Conservation (phyloP, 2,888 invertebrate genomes). For the Ormyrus rosae region DNA sequence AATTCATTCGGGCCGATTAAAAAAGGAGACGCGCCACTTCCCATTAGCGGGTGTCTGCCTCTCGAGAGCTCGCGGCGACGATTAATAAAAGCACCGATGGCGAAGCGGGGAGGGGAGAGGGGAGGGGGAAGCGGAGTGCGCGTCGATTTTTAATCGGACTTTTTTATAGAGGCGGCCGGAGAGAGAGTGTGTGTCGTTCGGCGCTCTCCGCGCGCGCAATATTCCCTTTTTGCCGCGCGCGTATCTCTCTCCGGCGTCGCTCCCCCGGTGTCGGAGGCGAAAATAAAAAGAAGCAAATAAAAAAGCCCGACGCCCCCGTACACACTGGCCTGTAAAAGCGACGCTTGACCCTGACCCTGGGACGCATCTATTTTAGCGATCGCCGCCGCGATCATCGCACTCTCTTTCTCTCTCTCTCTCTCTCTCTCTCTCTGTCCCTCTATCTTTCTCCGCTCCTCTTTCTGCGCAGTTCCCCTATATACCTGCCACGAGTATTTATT, state of each 20-base stretch:
- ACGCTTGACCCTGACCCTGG: constrained; percentile 50
- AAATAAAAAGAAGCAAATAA: too few species aligned
- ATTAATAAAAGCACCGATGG: constrained; percentile 21
- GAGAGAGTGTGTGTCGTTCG: constrained; percentile 7
- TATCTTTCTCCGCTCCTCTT: not conserved
- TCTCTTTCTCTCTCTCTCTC: not conserved
- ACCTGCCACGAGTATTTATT: too few species aligned
- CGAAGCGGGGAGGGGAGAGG: not conserved
- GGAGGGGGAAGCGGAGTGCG: not conserved
- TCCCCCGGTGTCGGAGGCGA: too few species aligned
- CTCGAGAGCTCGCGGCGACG: constrained; percentile 5
- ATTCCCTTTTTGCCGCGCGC: constrained; percentile 7
- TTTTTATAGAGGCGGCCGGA: constrained; percentile 2
- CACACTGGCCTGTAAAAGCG: constrained; percentile 13
- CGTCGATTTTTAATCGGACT: constrained; percentile 43
- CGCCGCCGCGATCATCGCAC: constrained; percentile 8
- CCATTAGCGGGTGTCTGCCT: constrained; percentile 37
- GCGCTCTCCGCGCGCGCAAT: not conserved
- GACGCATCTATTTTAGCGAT: constrained; percentile 46
- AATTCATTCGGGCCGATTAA: constrained; percentile 41
- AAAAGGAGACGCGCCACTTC: constrained; percentile 46
- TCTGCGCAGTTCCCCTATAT: not conserved
- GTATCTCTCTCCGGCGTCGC: too few species aligned
- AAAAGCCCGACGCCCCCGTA: too few species aligned
- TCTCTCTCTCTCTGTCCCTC: not conserved